Evolutionary conservation across 2,113 vertebrate species (phyloP).

Genomic region (Progne subis): DNA sequence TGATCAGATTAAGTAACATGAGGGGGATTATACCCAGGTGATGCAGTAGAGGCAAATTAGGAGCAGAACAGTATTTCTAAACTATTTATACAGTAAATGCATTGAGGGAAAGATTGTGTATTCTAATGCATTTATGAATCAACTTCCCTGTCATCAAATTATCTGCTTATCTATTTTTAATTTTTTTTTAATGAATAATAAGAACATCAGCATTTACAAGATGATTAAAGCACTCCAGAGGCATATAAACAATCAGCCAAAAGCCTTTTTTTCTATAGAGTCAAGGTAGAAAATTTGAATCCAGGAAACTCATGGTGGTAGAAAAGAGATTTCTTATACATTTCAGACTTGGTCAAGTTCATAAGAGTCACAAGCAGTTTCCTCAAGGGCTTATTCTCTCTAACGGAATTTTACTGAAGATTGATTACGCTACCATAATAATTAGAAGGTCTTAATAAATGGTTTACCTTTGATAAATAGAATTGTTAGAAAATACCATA

Average conservation of each 20-base stretch:
- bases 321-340: neutral
- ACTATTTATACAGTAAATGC: neutral
- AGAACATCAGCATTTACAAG: neutral
- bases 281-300: neutral
- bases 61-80: neutral
- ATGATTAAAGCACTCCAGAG: neutral
- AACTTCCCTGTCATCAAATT: neutral
- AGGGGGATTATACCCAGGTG: neutral
- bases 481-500: constrained; percentile 30
- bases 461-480: constrained; percentile 73
- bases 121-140: constrained; percentile 6
- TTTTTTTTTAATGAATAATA: neutral
- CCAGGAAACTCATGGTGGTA: neutral
- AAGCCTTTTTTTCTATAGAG: neutral
- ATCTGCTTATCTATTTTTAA: neutral
- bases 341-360: constrained; percentile 44
- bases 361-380: constrained; percentile 37
- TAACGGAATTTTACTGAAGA: constrained; percentile 69
- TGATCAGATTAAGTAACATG: neutral
- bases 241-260: neutral
- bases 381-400: constrained; percentile 56
- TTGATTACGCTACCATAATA: constrained; percentile 71
- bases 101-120: neutral
- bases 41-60: neutral
- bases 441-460: constrained; percentile 74